Conservation (phyloP, 2,888 invertebrate species). For the Lymantria dispar region DNA sequence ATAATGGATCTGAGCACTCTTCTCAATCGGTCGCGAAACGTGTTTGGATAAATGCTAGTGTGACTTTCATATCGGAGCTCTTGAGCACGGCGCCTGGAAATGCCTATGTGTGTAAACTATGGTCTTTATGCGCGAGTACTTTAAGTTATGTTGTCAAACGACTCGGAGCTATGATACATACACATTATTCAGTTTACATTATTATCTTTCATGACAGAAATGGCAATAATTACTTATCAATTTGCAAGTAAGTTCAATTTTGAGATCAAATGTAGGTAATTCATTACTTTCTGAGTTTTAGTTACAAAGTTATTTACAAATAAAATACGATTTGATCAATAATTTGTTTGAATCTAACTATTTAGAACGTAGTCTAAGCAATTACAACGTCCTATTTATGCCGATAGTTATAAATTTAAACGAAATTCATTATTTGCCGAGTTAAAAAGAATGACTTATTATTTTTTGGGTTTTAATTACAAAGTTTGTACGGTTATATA, state of each 20-base stretch:
- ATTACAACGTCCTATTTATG: too few relatives aligned
- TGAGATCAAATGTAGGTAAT: too few relatives aligned
- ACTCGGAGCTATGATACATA: constrained; percentile 31
- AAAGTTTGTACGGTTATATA: too few relatives aligned
- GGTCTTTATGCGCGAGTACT: constrained; percentile 34
- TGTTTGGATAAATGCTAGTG: constrained; percentile 72
- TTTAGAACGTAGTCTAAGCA: too few relatives aligned
- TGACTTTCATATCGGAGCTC: constrained; percentile 68
- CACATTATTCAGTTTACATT: constrained; percentile 29
- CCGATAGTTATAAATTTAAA: too few relatives aligned
- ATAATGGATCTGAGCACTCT: constrained; percentile 73
- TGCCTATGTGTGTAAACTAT: constrained; percentile 41
- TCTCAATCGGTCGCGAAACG: constrained; percentile 70
- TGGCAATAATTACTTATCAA: constrained; percentile 25
- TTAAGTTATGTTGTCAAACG: constrained; percentile 35
- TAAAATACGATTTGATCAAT: too few relatives aligned
- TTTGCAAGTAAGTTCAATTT: constrained; percentile 10
- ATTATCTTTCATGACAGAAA: constrained; percentile 32
- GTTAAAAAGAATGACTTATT: too few relatives aligned
- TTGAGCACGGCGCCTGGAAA: constrained; percentile 40
- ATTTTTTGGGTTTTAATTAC: too few relatives aligned
- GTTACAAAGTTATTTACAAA: too few relatives aligned
- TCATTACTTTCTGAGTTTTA: too few relatives aligned
- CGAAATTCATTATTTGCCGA: too few relatives aligned
- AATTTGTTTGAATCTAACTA: too few relatives aligned